These are phyloP conservation scores for Corapipo altera DNA, from an alignment of 2,113 vertebrate genomes.

Conservation along the genomic window DNA sequence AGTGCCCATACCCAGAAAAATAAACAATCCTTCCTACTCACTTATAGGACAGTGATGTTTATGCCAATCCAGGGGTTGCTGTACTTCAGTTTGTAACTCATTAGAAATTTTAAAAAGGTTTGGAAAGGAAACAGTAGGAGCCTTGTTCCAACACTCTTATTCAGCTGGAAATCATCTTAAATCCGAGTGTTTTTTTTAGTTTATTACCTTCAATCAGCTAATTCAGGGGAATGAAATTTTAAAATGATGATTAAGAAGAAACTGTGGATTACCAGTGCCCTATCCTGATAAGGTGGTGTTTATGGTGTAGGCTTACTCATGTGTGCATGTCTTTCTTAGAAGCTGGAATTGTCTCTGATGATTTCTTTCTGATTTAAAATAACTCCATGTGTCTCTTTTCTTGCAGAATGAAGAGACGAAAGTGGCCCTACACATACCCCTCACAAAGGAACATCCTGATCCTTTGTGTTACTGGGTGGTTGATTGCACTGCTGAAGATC, in stretches of 20 bases:
- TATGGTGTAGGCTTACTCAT: background rate
- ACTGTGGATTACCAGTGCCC: background rate
- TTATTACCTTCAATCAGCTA: background rate
- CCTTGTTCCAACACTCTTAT: background rate
- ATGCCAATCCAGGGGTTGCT: background rate
- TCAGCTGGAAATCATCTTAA: background rate
- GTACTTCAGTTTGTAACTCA: background rate
- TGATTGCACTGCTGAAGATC: constrained; percentile 76
- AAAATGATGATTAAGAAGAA: background rate
- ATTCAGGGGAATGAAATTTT: background rate
- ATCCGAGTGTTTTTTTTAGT: background rate
- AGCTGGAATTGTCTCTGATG: background rate
- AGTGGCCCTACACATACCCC: constrained; percentile 69
- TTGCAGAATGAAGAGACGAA: constrained; percentile 83
- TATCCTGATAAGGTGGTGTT: background rate
- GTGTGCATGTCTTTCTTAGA: background rate
- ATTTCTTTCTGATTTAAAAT: background rate
- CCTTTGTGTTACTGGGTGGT: constrained; percentile 68
- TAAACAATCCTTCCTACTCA: background rate
- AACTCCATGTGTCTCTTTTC: background rate
- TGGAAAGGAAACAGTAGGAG: background rate
- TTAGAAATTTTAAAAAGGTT: background rate
- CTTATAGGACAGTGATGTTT: background rate
- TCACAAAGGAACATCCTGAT: constrained; percentile 62
- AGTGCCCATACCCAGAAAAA: too few relatives aligned